Evolutionary conservation across 2,888 invertebrate species (phyloP), one percentile per base, ranked within the genome.

Genomic region (Epistrophella euchroma): DNA sequence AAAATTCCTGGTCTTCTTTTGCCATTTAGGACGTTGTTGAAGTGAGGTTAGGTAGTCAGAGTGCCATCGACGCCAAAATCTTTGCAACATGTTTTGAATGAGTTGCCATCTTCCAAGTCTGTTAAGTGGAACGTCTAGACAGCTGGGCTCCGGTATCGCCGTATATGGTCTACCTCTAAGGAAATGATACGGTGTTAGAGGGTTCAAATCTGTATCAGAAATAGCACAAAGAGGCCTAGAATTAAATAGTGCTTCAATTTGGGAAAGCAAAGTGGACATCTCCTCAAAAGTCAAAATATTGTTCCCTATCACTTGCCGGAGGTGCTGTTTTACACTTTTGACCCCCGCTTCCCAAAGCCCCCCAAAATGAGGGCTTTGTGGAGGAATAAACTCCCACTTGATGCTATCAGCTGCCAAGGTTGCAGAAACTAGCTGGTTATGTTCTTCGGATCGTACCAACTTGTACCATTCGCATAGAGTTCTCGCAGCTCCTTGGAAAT

Each of bases 1-100:
- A 11, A 72, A 19, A 47, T 72, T 22, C 28, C 15, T 28, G 1
- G 72, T 72, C 22, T 19, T 11, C 15, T 72, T 19, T 22, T 32
- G 56, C 77, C 60, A 71, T n/a, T 77, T 77, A 6, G 45, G 60
- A 9, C 71, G 77, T 9, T 71, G 60, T 50, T 77, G 70, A 6
- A 77, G n/a, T 2, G 56, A 35, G n/a, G 77, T 56, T 7, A 58
- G 32, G 11, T 77, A 77, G 28, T 70, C 76, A 10, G 10, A 47
- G n/a, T 58, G 58, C 70, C 70, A 45, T 17, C 17, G n/a, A 6
- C 17, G 17, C 43, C 43, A 45, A 45, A 45, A 17, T 7, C 43
- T 17, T 45, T 45, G 45, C 0, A 10, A 4, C 45, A 45, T 45
- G 10, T 17, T 45, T 45, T 45, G 45, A 10, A 77, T 10, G 10